A percentile compares a stretch with the other conserved stretches of the same genome.
Evolutionary conservation across 2,888 invertebrate genomes (phyloP).

Genomic region (Gisinianus flammeolus): DNA sequence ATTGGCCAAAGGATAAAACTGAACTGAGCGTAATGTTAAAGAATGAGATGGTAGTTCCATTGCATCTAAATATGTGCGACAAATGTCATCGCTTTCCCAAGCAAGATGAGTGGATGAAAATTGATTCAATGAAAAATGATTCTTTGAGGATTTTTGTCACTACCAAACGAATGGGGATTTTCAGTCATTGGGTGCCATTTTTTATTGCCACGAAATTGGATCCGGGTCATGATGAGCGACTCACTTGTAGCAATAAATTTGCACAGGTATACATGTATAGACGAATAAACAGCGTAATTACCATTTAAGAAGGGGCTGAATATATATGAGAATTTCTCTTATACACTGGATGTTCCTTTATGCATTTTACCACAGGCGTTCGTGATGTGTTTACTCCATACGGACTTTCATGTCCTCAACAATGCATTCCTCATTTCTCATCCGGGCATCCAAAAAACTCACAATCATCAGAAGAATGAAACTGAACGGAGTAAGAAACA

Average conservation of each 20-base stretch:
- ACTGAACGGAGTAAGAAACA: too few relatives aligned
- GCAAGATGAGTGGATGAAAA: constrained; percentile 24
- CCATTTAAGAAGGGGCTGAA: not conserved
- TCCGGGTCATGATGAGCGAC: constrained; percentile 82
- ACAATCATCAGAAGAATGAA: too few relatives aligned
- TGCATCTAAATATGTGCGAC: constrained; percentile 87
- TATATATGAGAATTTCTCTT: not conserved
- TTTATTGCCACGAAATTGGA: constrained; percentile 89
- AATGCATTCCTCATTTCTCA: not conserved
- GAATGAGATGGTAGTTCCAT: constrained; percentile 81
- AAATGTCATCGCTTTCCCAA: constrained; percentile 73
- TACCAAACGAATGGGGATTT: constrained; percentile 79
- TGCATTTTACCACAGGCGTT: constrained; percentile 72
- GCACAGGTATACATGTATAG: constrained; percentile 75
- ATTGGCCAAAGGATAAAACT: constrained; percentile 76
- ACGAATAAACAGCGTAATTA: not conserved
- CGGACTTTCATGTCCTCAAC: not conserved
- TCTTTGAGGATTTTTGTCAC: constrained; percentile 78
- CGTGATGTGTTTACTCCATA: constrained; percentile 69
- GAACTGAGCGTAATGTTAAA: constrained; percentile 72
- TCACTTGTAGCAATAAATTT: constrained; percentile 95
- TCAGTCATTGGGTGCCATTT: constrained; percentile 88
- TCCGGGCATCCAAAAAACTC: not conserved
- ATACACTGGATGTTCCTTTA: not conserved
- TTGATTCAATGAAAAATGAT: not conserved